These are phyloP conservation scores for Isichthys henryi DNA, from an alignment of 2,113 vertebrate species.

Conservation along the genomic window DNA sequence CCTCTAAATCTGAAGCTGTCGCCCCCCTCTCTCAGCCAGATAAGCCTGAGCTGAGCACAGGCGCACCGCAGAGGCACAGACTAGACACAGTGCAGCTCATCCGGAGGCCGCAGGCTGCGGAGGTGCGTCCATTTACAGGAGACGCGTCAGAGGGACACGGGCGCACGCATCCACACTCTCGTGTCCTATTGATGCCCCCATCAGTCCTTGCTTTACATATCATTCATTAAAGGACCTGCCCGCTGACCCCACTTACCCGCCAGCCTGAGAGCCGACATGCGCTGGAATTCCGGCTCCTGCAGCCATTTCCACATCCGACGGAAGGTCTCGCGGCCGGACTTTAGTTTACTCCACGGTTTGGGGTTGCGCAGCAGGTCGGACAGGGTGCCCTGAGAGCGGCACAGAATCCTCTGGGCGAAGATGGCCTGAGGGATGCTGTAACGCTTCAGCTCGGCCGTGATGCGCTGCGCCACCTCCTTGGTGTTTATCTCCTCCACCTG, in stretches of 20 bases:
- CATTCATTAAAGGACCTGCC: not conserved
- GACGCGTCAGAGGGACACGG: not conserved
- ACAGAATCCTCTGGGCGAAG: constrained; percentile 94
- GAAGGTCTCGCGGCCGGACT: constrained; percentile 97
- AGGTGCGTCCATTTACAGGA: not conserved
- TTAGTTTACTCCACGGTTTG: constrained; percentile 98
- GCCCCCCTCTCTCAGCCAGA: not conserved
- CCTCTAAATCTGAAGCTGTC: not conserved
- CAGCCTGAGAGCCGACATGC: constrained; percentile 90
- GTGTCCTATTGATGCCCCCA: not conserved
- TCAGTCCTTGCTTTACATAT: not conserved
- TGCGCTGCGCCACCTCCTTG: constrained; percentile 92
- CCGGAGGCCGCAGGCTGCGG: not conserved
- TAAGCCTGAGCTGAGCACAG: not conserved
- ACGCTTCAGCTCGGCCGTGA: constrained; percentile 92
- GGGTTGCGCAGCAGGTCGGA: constrained; percentile 96
- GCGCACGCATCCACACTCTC: not conserved
- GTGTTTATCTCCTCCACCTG: constrained; percentile 97
- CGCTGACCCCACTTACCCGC: constrained; percentile 70
- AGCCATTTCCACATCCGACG: constrained; percentile 99
- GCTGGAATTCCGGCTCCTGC: constrained; percentile 93
- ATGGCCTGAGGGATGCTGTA: constrained; percentile 98
- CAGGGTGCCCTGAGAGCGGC: constrained; percentile 91
- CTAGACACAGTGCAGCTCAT: not conserved
- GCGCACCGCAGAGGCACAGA: not conserved